Base-by-base conservation (phyloP, 2,113 vertebrate species). In the Labrus mixtus region DNA sequence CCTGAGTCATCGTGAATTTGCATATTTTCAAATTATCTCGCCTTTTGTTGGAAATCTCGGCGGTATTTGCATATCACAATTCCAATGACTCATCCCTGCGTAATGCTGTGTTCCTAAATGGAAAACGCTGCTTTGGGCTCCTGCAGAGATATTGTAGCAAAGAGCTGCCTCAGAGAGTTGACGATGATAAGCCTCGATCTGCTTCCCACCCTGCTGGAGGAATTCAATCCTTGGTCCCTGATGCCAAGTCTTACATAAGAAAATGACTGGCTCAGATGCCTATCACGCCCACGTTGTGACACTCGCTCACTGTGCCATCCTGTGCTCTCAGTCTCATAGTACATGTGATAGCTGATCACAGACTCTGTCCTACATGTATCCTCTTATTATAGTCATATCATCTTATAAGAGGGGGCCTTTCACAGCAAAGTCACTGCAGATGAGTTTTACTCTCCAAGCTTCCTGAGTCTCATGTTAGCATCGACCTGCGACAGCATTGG, bases 161-260 rank as follows among this genome's bases (percentile, higher is more conserved):
- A 48, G 68, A 62, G n/a, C 29, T 46, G 70, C 57, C 36, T 87
- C 55, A 33, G 1, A 33, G 36, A 73, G 68, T 64, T 53, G 53
- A 68, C 19, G 9, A 13, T 39, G 86, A 83, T 84, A 76, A 81
- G 72, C 55, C 50, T 39, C 4, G 29, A 33, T 33, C 19, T 29
- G 20, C 66, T 54, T 78, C 62, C 58, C 19, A 57, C 58, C 37
- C 56, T 22, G 43, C 46, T 53, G 46, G 50, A 60, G 59, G 53
- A 76, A 76, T 60, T 56, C 29, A 78, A 60, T 75, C 51, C 25
- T 68, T 46, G 50, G 51, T 76, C 56, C 59, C 23, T 13, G 68
- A 65, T 63, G 75, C 81, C 82, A 81, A 78, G 81, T 80, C 46
- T 86, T 88, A 65, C 67, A 74, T 88, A 85, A 83, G 62, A 73